Evolutionary conservation across 2,888 invertebrate genomes (phyloP), one percentile per base, ranked within the genome.

Genomic region (Eupeodes luniger): DNA sequence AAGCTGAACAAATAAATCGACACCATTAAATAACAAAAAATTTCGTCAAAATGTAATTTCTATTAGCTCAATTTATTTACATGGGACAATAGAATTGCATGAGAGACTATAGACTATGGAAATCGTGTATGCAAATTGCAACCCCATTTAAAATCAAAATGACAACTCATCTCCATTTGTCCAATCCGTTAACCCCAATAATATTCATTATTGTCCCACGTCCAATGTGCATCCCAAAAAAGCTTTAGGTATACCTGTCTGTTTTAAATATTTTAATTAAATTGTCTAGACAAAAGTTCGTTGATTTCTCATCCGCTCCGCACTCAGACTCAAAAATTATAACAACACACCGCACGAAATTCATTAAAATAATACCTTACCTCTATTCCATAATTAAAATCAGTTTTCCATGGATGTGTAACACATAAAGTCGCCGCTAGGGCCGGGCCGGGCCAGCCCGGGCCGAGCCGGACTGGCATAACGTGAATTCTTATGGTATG

Each of bases 211-310:
- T 9, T 27, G 27, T 3, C 27, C 27, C 27, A 27, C 19, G 27
- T 2, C 6, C 40, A 40, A 40, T 9, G 5, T 7, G 40, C 40
- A 9, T 27, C 12, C 57, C 27, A 5, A 59, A 59, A 57, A n/a
- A 59, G 34, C 59, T 36, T 36, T 6, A 12, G 0, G 27, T 27
- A 27, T 27, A 27, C 27, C 47, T 12, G 34, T 34, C 34, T 59
- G 59, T 9, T 59, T 59, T 59, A n/a, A 59, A 59, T 59, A 59
- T 59, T 59, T 59, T 59, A 59, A 59, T 59, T 59, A 59, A 59
- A 59, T 59, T 59, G 59, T 59, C 59, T 59, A 59, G 59, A 59
- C 59, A 59, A 59, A 59, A 59, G 59, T 34, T 27, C 27, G 27
- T 57, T 34, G 27, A 12, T 57, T 57, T 11, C 7, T 7, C 14